Percentiles rank a stretch among this genome's conserved stretches.
phyloP scores from a whole-genome alignment of 1,140 invertebrate genomes.

The Trichonephila inaurata region DNA sequence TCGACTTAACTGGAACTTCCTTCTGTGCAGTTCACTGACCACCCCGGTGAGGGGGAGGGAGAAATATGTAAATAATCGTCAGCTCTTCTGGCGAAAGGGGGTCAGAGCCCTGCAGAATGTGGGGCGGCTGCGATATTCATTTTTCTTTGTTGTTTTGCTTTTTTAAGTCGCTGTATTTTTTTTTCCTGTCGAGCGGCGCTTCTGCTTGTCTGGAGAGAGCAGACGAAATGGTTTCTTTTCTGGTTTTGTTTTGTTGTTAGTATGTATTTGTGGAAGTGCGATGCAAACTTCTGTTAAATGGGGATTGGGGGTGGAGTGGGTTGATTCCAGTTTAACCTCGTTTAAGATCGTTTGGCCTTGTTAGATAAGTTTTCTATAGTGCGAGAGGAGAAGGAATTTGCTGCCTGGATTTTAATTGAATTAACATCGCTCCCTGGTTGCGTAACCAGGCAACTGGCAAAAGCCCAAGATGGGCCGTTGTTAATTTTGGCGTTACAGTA shows the following conservation, averaged over 20 bases:
- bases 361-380: too few relatives aligned
- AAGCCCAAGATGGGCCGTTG: too few relatives aligned
- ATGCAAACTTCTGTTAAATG: too few relatives aligned
- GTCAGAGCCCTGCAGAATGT: slow-evolving; percentile 7
- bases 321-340: not conserved
- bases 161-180: not conserved
- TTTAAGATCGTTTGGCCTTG: too few relatives aligned
- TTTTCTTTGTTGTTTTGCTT: not conserved
- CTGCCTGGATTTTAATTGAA: too few relatives aligned
- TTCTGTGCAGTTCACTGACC: slow-evolving; percentile 23
- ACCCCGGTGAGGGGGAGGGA: slow-evolving; percentile 3
- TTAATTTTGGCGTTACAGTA: too few relatives aligned
- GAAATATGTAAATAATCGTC: slow-evolving; percentile 24
- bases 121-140: not conserved
- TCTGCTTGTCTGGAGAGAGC: not conserved
- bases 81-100: not conserved
- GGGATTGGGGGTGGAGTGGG: not conserved
- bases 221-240: not conserved
- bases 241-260: not conserved
- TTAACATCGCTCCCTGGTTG: too few relatives aligned
- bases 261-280: not conserved
- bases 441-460: too few relatives aligned
- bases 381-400: too few relatives aligned
- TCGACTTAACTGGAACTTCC: slow-evolving; percentile 25
- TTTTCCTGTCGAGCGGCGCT: too few relatives aligned